Evolutionary conservation across 2,113 vertebrate species (phyloP).

Genomic region (Notothenia coriiceps): DNA sequence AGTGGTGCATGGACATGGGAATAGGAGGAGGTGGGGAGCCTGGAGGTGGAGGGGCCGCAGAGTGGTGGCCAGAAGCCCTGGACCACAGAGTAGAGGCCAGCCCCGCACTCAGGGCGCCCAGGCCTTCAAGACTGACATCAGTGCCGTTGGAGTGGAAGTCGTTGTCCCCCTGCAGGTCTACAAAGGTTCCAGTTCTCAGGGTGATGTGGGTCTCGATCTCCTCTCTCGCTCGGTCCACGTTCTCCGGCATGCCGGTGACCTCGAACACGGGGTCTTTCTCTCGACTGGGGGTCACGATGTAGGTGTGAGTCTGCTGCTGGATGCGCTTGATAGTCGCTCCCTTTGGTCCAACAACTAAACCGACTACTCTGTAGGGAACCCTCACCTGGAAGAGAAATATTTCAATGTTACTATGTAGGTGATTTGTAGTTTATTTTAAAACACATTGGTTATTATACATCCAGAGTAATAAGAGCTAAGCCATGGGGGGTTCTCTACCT

Average conservation of each 20-base stretch:
- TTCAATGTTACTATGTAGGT: background rate
- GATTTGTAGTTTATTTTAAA: background rate
- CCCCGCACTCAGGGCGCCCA: constrained; percentile 81
- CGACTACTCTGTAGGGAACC: constrained; percentile 96
- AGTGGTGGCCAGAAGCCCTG: constrained; percentile 80
- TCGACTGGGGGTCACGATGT: constrained; percentile 95
- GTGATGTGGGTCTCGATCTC: constrained; percentile 99
- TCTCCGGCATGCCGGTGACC: constrained; percentile 98
- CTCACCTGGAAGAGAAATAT: constrained; percentile 85
- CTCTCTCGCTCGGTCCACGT: constrained; percentile 94
- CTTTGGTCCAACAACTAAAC: constrained; percentile 96
- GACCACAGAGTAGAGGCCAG: constrained; percentile 90
- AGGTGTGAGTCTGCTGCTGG: constrained; percentile 97
- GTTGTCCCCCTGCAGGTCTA: constrained; percentile 92
- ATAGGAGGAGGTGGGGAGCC: constrained; percentile 65
- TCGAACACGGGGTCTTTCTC: constrained; percentile 98
- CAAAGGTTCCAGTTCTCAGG: constrained; percentile 92
- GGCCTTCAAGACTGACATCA: constrained; percentile 93
- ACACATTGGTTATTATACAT: no score
- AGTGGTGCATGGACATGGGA: constrained; percentile 76
- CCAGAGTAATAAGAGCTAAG: background rate
- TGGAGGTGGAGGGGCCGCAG: constrained; percentile 72
- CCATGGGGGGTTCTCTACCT: constrained; percentile 82
- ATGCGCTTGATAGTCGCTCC: constrained; percentile 99
- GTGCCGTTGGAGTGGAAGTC: constrained; percentile 99